Evolutionary conservation across 2,888 invertebrate species (phyloP).

Genomic region (Tetheella fluctuosa): DNA sequence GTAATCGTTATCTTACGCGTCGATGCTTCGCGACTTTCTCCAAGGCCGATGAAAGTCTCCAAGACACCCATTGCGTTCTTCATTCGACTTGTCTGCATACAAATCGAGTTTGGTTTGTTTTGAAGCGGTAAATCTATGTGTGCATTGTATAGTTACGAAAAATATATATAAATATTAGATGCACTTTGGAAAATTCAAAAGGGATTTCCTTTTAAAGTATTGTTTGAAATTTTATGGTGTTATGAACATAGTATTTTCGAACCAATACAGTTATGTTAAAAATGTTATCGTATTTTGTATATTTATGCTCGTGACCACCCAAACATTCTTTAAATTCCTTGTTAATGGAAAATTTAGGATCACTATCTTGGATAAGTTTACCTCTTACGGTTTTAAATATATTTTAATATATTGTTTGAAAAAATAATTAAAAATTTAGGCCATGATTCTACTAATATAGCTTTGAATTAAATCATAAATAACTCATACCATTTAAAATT

Average conservation of each 20-base stretch:
- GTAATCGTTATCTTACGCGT: slow-evolving; percentile 62
- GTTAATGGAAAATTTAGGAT: neutral
- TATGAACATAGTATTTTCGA: too few relatives aligned
- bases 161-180: too few relatives aligned
- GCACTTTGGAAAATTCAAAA: too few relatives aligned
- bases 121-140: slow-evolving; percentile 28
- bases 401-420: neutral
- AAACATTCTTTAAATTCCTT: neutral
- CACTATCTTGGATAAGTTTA: neutral
- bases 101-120: slow-evolving; percentile 53
- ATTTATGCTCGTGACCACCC: too few relatives aligned
- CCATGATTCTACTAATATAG: too few relatives aligned
- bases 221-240: too few relatives aligned
- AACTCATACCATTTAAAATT: neutral
- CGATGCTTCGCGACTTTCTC: slow-evolving; percentile 72
- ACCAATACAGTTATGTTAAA: too few relatives aligned
- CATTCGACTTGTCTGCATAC: slow-evolving; percentile 61
- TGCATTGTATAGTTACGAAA: too few relatives aligned
- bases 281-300: too few relatives aligned
- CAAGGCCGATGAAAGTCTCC: slow-evolving; percentile 77
- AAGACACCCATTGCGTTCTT: slow-evolving; percentile 43
- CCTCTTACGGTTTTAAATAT: neutral
- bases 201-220: too few relatives aligned
- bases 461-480: neutral
- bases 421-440: too few relatives aligned